Evolutionary conservation across 1,140 invertebrate species (phyloP), one percentile per base, ranked within the genome.

Genomic region (Cardiocondyla obscurior): DNA sequence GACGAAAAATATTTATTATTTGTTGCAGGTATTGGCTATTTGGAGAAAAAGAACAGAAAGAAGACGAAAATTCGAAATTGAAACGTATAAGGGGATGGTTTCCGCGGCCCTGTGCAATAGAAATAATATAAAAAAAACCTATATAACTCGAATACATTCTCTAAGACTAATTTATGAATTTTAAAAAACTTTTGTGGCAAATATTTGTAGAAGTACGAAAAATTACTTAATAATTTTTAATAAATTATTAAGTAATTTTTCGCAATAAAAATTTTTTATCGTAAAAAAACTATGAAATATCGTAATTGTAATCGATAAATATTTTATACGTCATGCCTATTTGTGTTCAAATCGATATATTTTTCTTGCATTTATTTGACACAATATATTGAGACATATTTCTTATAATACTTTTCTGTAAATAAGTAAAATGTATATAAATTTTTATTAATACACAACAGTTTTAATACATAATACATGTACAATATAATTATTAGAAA

Each of bases 1-100:
- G 3, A 42, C 60, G 33, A 44, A n/a, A 62, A 33, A 25, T 46
- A 19, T 25, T 53, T 42, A n/a, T 25, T 30, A 42, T 83, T 81
- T 85, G 72, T 94, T 95, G 85, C 89, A 97, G 97, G 84, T 95
- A 97, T 91, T 98, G 98, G 98, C 90, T 98, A 33, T 98, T 98
- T 94, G 98, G 98, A 25, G 97, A 97, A 91, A 97, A 96, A 91
- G 87, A 95, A 16, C 85, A 94, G 46, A 86, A 88, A 7, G 33
- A 82, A 30, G 87, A 81, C 58, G 88, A 91, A 12, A 76, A 83
- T 0, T 33, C 60, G 46, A 88, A 62, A 74, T 89, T 81, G 87
- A 81, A 85, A 72, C 86, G 94, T 85, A 88, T 94, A 74, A 94
- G 96, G 86, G 98, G 98, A n/a, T 98, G 98, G 98, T 98, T 99